phyloP scores from a whole-genome alignment of 2,113 vertebrate genomes.

The Bucco capensis region DNA sequence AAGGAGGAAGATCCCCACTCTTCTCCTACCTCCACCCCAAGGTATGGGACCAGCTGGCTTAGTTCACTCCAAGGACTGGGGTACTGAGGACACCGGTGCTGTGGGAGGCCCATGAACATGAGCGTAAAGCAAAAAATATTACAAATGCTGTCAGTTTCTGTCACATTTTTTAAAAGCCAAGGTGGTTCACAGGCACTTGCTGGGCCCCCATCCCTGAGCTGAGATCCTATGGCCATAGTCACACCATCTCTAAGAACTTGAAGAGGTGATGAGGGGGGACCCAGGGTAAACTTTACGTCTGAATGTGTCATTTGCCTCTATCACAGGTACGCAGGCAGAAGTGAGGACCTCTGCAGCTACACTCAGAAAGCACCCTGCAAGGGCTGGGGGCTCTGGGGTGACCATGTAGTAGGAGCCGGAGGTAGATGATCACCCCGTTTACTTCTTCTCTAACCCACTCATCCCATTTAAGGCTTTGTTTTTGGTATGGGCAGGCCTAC shows the following conservation, averaged over 20 bases:
- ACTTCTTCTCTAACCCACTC: background rate
- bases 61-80: background rate
- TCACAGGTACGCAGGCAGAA: background rate
- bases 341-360: background rate
- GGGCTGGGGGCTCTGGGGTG: background rate
- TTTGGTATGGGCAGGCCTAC: background rate
- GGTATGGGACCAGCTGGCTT: background rate
- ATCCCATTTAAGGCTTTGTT: background rate
- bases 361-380: background rate
- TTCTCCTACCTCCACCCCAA: background rate
- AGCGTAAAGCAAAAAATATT: background rate
- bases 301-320: background rate
- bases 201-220: background rate
- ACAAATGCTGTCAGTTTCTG: background rate
- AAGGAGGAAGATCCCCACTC: background rate
- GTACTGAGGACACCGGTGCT: background rate
- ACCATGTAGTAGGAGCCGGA: background rate
- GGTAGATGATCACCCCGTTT: background rate
- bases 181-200: background rate
- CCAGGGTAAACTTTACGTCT: background rate
- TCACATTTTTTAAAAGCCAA: rapidly evolving
- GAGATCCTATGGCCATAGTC: background rate
- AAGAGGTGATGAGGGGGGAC: background rate
- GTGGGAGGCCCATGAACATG: background rate
- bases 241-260: background rate